Base-by-base conservation (phyloP, 53 echinoderm and acorn worm species). In the Holothuria leucospilota region DNA sequence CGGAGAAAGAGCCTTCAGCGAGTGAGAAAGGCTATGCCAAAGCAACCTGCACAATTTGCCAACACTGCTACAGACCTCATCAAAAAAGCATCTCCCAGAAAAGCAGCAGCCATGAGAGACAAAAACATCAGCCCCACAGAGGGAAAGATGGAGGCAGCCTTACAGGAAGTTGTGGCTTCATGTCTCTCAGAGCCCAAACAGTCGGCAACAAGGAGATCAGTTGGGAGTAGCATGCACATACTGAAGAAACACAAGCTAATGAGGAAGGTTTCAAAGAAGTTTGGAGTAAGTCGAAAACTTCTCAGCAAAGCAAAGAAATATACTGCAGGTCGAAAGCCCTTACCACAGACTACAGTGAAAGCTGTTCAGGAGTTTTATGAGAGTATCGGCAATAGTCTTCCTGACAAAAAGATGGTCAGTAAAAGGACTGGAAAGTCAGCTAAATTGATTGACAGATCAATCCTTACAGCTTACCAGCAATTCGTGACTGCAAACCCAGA, bases 171-270 rank as follows among this genome's bases (percentile, higher is more conserved):
- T 13, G 49, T 63, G 68, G 68, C 85, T 20, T 23, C 24, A 23
- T 24, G 67, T 68, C 85, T 84, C 25, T 82, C 82, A 20, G n/a
- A 63, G 65, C 82, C 82, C 18, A 82, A 82, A 34, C 82, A 82
- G 82, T 82, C 82, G 6, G 63, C 51, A 58, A 40, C 85, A 77
- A 77, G 78, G 78, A 77, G 78, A 53, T 77, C 27, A 39, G 8
- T 65, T 8, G 84, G 30, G 9, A 20, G 82, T 81, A 21, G 15
- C 20, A 27, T 81, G 29, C 59, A 81, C 39, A 27, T 81, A 29
- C 20, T 84, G 51, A 84, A 84, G 24, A 84, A 84, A 39, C 68
- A 68, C 67, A 41, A 51, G 5, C 84, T 84, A 9, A 67, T 84
- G 23, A 51, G 78, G 21, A 56, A 53, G 24, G 21, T 56, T 78